Evolutionary conservation across 1,140 invertebrate genomes (phyloP).

Genomic region (Brachionus plicatilis): DNA sequence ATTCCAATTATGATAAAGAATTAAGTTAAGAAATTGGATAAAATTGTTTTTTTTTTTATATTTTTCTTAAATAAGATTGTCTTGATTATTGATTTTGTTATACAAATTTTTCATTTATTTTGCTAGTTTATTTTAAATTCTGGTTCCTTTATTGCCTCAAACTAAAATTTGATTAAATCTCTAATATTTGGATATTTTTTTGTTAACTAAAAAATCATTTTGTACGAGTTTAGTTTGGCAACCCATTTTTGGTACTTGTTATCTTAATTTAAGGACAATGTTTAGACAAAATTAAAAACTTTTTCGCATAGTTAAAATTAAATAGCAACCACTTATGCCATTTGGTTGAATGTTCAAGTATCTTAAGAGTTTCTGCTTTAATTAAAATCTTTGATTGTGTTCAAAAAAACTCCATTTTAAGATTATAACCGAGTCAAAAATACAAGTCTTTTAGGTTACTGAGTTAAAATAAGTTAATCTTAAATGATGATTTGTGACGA

Average conservation of each 20-base stretch:
- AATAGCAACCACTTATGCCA: background rate
- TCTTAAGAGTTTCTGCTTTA: background rate
- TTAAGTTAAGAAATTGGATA: background rate
- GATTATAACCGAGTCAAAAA: background rate
- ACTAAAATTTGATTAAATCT: slow-evolving; percentile 31
- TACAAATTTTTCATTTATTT: background rate
- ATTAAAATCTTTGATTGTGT: background rate
- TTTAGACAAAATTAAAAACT: background rate
- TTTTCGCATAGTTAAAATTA: background rate
- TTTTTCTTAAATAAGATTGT: background rate
- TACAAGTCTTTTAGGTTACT: background rate
- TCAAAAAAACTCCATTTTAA: no score
- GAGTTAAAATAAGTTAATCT: no score
- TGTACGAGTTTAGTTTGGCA: background rate
- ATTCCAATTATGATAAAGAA: background rate
- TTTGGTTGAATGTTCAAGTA: background rate
- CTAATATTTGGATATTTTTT: background rate
- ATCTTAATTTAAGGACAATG: background rate
- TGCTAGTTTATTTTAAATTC: background rate
- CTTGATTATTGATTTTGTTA: slow-evolving; percentile 1
- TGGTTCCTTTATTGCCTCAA: background rate
- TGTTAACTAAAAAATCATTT: background rate
- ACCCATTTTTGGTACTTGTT: background rate
- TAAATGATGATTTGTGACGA: no score
- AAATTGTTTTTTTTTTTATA: background rate